Evolutionary conservation across 2,113 vertebrate species (phyloP), one percentile per base, ranked within the genome.

Genomic region (Pterocles orientalis): DNA sequence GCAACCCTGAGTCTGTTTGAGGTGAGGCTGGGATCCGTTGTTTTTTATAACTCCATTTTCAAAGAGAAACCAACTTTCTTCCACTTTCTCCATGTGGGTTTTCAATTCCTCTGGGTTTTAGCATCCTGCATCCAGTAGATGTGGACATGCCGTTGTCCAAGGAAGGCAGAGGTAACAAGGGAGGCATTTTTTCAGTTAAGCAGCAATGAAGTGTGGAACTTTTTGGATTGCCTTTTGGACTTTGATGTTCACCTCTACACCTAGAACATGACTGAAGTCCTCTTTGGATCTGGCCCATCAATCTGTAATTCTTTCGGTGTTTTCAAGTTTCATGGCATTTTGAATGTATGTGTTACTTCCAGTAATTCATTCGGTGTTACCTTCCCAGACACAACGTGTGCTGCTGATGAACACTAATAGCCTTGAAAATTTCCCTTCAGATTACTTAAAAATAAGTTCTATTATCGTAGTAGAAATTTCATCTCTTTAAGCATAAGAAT

Each of bases 201-300:
- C 62, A 73, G 50, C 51, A 86, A 29, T 21, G 50, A 19, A 62
- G 9, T 29, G 21, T 50, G 68, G 23, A 73, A 58, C 28, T 24
- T 77, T 16, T 8, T 73, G 60, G 28, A n/a, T 77, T 92, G 75
- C 18, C 23, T 41, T 86, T 81, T 78, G 68, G 71, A 68, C 29
- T 86, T 66, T 4, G n/a, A 3, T 51, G 48, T 92, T 96, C 68
- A 56, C 23, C 47, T 66, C 68, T 90, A 24, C 28, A 41, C 33
- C 31, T 82, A 53, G 75, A 93, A 82, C 3, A 23, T 75, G 79
- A 71, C 39, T 70, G 11, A 88, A n/a, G 4, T 71, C 91, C 69
- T 96, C 81, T 91, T 97, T 95, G 96, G 95, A 97, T 95, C 96
- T 97, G 96, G 96, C 94, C 95, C 94, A 86, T 71, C 64, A 71